A percentile compares a stretch with the other conserved stretches of the same genome.
These are phyloP conservation scores for Scelioninae gen. 1 DNA, from an alignment of 2,888 invertebrate species.

Conservation along the genomic window DNA sequence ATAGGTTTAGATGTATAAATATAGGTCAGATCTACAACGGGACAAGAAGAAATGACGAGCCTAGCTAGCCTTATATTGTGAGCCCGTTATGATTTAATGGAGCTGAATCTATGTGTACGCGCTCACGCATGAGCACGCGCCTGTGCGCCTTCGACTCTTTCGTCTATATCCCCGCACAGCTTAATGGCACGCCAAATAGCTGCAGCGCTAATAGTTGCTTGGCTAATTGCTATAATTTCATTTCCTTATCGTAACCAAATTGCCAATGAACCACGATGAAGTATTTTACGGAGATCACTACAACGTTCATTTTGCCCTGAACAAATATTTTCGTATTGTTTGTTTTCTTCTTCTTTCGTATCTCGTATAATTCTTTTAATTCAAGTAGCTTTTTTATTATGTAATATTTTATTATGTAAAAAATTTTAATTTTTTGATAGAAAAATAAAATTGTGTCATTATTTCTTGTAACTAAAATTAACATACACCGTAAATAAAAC, in stretches of 20 bases:
- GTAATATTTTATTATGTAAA: no score
- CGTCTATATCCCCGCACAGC: constrained; percentile 69
- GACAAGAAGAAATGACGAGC: constrained; percentile 67
- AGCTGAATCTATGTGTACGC: constrained; percentile 70
- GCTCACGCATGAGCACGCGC: constrained; percentile 70
- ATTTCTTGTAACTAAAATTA: no score
- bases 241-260: constrained; percentile 70
- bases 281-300: constrained; percentile 55
- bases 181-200: constrained; percentile 70
- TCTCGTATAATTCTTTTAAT: not conserved
- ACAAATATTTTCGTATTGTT: constrained; percentile 51
- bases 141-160: constrained; percentile 68
- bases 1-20: constrained; percentile 65
- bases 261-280: constrained; percentile 70
- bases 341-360: constrained; percentile 17
- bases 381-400: no score
- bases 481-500: no score
- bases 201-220: constrained; percentile 69
- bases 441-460: no score
- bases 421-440: no score
- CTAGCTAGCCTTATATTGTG: constrained; percentile 68
- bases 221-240: constrained; percentile 70
- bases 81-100: constrained; percentile 70
- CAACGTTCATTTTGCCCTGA: constrained; percentile 50
- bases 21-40: constrained; percentile 65